Evolutionary conservation across 2,888 invertebrate species (phyloP).

Genomic region (Acanthosepion lycidas): DNA sequence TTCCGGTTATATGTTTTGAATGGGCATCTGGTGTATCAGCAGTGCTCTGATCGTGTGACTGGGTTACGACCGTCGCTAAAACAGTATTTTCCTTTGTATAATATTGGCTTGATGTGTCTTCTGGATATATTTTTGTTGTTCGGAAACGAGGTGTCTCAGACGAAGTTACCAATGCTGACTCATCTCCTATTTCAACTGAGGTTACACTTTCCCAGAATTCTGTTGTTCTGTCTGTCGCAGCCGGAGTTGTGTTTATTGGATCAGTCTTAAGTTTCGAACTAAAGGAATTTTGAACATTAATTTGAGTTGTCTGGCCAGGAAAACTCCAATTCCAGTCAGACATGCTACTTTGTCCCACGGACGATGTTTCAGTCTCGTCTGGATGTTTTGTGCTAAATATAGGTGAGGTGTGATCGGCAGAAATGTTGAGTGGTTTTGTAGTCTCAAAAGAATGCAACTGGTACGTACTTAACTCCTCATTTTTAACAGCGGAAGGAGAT

Average conservation of each 20-base stretch:
- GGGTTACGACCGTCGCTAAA: neutral
- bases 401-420: neutral
- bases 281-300: neutral
- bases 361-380: neutral
- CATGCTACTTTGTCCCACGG: too few relatives aligned
- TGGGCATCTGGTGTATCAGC: neutral
- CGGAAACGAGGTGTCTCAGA: neutral
- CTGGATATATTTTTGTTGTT: neutral
- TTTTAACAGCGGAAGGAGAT: neutral
- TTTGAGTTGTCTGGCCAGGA: neutral
- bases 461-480: neutral
- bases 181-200: neutral
- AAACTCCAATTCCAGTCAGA: too few relatives aligned
- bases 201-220: constrained; percentile 2
- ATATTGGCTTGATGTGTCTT: neutral
- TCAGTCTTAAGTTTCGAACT: neutral
- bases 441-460: neutral
- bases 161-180: neutral
- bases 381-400: neutral
- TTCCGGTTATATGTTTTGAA: neutral
- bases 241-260: neutral
- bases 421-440: neutral
- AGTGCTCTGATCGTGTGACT: neutral
- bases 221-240: neutral
- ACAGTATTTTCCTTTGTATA: neutral